Evolutionary conservation across 2,888 invertebrate species (phyloP).

Genomic region (Venustoraphidia nigricollis): DNA sequence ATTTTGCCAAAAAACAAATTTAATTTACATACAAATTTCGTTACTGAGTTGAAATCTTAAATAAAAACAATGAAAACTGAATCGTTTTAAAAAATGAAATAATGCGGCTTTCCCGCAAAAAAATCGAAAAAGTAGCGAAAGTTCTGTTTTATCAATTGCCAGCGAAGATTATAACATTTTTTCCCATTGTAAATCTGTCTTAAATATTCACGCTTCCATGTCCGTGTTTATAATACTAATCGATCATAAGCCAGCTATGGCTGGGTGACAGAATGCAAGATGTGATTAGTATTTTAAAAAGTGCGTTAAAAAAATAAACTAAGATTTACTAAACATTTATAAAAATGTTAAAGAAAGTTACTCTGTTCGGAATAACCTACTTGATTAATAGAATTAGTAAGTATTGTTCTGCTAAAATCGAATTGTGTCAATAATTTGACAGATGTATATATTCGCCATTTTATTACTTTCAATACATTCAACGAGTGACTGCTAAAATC

Average conservation of each 20-base stretch:
- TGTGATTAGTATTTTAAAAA: constrained; percentile 4
- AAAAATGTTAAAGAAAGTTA: constrained; percentile 1
- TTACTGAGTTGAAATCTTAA: too few relatives aligned
- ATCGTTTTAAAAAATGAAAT: too few relatives aligned
- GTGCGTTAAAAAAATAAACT: background rate
- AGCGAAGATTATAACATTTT: too few relatives aligned
- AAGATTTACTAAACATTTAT: background rate
- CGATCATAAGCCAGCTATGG: constrained; percentile 5
- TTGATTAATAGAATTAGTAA: constrained; percentile 1
- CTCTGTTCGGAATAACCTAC: constrained; percentile 1
- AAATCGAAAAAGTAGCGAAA: too few relatives aligned
- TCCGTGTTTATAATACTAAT: background rate
- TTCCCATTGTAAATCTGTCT: too few relatives aligned
- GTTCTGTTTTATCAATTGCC: too few relatives aligned
- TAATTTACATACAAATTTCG: too few relatives aligned
- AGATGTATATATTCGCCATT: constrained; percentile 1
- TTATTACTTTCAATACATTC: background rate
- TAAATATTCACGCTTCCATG: too few relatives aligned
- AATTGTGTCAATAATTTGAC: background rate
- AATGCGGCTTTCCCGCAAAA: too few relatives aligned
- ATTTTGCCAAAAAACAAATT: too few relatives aligned
- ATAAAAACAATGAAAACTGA: too few relatives aligned
- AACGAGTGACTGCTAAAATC: too few relatives aligned
- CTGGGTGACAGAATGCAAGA: constrained; percentile 4
- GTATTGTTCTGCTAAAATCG: background rate